Conservation (phyloP, 2,797 vertebrate species). For the Ficedula albicollis region DNA sequence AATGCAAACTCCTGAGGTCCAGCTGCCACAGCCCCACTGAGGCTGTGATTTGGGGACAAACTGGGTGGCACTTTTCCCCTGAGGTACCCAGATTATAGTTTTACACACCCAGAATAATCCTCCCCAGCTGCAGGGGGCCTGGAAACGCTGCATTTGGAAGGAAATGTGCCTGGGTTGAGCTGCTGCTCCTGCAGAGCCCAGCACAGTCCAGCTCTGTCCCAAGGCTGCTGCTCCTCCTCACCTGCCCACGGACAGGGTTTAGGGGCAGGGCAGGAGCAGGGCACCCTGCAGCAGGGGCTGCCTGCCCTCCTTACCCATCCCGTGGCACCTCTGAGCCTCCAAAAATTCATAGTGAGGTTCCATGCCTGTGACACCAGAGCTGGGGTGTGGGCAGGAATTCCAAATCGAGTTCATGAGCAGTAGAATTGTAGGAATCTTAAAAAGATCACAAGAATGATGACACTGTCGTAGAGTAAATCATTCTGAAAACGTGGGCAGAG, state of each 20-base stretch:
- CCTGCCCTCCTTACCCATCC: neutral
- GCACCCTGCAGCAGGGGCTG: neutral
- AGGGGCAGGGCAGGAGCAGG: neutral
- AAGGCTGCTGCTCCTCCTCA: neutral
- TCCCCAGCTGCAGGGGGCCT: neutral
- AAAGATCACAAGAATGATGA: neutral
- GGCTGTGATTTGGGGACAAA: neutral
- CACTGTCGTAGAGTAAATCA: rapidly evolving
- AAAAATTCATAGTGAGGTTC: neutral
- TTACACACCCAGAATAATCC: neutral
- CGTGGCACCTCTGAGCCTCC: neutral
- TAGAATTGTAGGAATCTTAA: neutral
- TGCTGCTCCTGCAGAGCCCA: neutral
- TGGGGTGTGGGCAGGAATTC: neutral
- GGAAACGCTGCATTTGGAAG: neutral
- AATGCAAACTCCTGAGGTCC: neutral
- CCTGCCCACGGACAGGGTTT: neutral
- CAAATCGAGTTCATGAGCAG: neutral
- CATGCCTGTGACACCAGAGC: neutral
- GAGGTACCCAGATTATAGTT: neutral
- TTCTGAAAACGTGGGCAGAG: neutral
- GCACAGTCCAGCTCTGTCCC: neutral
- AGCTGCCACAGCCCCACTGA: neutral
- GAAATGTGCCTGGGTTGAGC: neutral
- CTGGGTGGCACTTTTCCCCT: neutral